phyloP scores from a whole-genome alignment of 2,797 vertebrate genomes.

The Macropodus opercularis region DNA sequence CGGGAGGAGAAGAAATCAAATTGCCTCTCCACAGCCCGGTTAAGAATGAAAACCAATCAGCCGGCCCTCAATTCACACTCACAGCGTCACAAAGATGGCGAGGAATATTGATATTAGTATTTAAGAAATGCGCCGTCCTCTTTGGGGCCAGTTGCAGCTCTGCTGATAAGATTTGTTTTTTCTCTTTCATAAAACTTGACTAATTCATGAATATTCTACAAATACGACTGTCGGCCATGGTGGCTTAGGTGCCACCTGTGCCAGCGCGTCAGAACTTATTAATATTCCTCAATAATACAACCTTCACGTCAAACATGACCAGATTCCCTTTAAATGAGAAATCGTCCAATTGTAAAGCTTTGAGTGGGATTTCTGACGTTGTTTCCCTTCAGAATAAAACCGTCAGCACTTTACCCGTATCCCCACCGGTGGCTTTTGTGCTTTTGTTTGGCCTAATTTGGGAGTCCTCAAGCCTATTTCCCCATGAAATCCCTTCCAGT shows the following conservation, averaged over 20 bases:
- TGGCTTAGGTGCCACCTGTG: slow-evolving; percentile 22
- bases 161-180: slow-evolving; percentile 44
- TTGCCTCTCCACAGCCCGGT: slow-evolving; percentile 71
- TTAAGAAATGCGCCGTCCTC: slow-evolving; percentile 59
- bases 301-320: slow-evolving; percentile 28
- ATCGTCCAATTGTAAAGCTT: slow-evolving; percentile 40
- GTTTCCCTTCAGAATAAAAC: slow-evolving; percentile 39
- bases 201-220: slow-evolving; percentile 44
- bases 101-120: slow-evolving; percentile 68
- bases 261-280: slow-evolving; percentile 7
- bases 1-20: slow-evolving; percentile 70
- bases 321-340: slow-evolving; percentile 32
- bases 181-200: slow-evolving; percentile 30
- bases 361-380: slow-evolving; percentile 21
- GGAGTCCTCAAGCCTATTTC: slow-evolving; percentile 49
- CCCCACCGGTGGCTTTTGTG: slow-evolving; percentile 36
- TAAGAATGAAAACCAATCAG: slow-evolving; percentile 75
- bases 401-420: slow-evolving; percentile 46
- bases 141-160: slow-evolving; percentile 36
- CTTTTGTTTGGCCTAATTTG: slow-evolving; percentile 67
- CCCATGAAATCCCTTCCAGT: slow-evolving; percentile 62
- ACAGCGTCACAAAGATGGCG: slow-evolving; percentile 55
- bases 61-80: slow-evolving; percentile 55
- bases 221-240: slow-evolving; percentile 36
- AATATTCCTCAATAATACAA: slow-evolving; percentile 10